Evolutionary conservation across 2,888 invertebrate species (phyloP), one percentile per base, ranked within the genome.

Genomic region (Ypsolopha sequella): DNA sequence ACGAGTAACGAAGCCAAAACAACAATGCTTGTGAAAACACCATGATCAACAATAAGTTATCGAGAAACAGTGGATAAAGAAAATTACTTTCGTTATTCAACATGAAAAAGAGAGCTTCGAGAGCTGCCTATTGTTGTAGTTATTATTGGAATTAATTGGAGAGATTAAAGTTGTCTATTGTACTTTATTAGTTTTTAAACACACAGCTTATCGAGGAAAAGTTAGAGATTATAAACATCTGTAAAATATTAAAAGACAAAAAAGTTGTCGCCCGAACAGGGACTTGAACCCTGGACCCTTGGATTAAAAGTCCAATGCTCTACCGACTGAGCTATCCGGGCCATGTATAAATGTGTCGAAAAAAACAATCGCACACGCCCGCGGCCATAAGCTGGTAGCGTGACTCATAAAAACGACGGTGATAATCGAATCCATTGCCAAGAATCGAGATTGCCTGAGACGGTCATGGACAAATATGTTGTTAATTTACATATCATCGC

Each of bases 221-320:
- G 24, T 24, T 24, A 24, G 2, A 14, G 41, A 35, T 35, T n/a
- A 51, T 24, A 51, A 39, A 49, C 58, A 60, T 47, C 44, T 36
- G 39, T 9, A 41, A 43, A 35, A 50, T 13, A 44, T n/a, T 13
- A 41, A 13, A n/a, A n/a, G 2, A 24, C 1, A 49, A 48, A 36
- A 52, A 49, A 51, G 39, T 11, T 14, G 6, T 41, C 56, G 56
- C 56, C 57, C 57, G 57, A 55, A 57, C 57, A 57, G 57, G 57
- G 57, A 57, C 57, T 57, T 57, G 57, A 57, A 57, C 57, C 57
- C 57, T 57, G 57, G 57, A 57, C 57, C 57, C 57, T 57, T 57
- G 57, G 57, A 57, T 57, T 57, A 57, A 57, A 57, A 57, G 52
- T 54, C 51, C 51, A 53, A 55, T 56, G 56, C 56, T 56, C 58